A percentile compares a stretch with the other conserved stretches of the same genome.
Conservation (phyloP, 1,140 invertebrate genomes). For the Ridgeia piscesae region DNA sequence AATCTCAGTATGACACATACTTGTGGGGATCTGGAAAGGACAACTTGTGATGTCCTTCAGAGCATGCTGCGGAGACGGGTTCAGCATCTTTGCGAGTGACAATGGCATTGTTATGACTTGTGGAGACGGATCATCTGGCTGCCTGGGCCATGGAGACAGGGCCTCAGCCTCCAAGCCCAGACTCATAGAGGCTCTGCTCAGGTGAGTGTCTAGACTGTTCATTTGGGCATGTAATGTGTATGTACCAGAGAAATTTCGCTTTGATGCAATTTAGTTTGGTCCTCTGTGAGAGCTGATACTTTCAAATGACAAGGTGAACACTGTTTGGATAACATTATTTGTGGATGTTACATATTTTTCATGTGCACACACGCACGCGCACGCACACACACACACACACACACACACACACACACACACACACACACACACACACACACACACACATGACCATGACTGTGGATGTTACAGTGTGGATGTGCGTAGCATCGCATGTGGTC, state of each 20-base stretch:
- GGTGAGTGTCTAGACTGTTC: conserved; percentile 39
- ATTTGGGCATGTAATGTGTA: no score
- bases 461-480: conserved; percentile 64
- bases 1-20: neutral
- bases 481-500: conserved; percentile 66
- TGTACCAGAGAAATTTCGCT: no score
- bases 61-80: conserved; percentile 57
- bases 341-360: no score
- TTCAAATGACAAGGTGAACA: no score
- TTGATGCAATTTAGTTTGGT: no score
- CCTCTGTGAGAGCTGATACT: no score
- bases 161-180: conserved; percentile 65
- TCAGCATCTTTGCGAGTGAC: conserved; percentile 70
- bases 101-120: conserved; percentile 73
- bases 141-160: conserved; percentile 71
- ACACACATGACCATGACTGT: conserved; percentile 14
- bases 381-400: no score
- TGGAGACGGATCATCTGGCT: conserved; percentile 68
- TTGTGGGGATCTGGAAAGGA: neutral
- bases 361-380: neutral
- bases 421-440: neutral
- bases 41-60: conserved; percentile 35
- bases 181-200: conserved; percentile 64
- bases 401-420: neutral
- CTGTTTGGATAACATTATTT: no score